Conservation (phyloP, 2,888 invertebrate genomes). For the Ptychoptera albimana region DNA sequence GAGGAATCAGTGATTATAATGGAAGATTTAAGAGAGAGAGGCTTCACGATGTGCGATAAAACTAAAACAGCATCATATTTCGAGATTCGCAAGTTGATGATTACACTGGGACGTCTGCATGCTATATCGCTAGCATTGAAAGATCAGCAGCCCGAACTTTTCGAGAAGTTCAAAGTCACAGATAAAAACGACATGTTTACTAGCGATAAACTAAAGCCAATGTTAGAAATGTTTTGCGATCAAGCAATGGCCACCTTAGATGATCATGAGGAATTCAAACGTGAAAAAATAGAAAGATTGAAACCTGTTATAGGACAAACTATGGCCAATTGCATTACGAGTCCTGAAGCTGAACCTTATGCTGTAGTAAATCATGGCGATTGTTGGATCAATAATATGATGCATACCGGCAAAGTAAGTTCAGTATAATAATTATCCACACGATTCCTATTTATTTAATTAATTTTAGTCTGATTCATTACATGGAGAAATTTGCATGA, state of each 20-base stretch:
- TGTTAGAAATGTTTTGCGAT: background rate
- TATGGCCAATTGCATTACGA: background rate
- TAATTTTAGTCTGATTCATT: too few relatives aligned
- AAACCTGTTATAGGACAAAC: background rate
- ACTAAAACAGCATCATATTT: slow-evolving; percentile 3
- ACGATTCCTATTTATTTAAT: too few relatives aligned
- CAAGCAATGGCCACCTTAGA: slow-evolving; percentile 4
- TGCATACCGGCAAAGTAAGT: slow-evolving; percentile 7
- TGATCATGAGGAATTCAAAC: slow-evolving; percentile 5
- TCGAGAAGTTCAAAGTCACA: slow-evolving; percentile 5
- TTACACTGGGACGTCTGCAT: slow-evolving; percentile 7
- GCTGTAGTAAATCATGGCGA: slow-evolving; percentile 9
- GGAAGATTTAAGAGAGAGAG: slow-evolving; percentile 8
- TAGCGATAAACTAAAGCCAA: background rate
- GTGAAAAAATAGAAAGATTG: slow-evolving; percentile 4
- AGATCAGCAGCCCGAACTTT: slow-evolving; percentile 4
- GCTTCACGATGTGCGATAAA: slow-evolving; percentile 6
- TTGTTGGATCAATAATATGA: slow-evolving; percentile 9
- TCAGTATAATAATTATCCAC: too few relatives aligned
- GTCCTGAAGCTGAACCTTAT: slow-evolving; percentile 7
- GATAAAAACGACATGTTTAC: background rate
- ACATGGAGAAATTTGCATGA: slow-evolving; percentile 1
- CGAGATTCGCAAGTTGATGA: slow-evolving; percentile 6
- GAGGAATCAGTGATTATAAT: slow-evolving; percentile 8
- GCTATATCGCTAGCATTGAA: slow-evolving; percentile 10